Evolutionary conservation across 2,888 invertebrate species (phyloP), one percentile per base, ranked within the genome.

Genomic region (Cremastobaeus sp.): DNA sequence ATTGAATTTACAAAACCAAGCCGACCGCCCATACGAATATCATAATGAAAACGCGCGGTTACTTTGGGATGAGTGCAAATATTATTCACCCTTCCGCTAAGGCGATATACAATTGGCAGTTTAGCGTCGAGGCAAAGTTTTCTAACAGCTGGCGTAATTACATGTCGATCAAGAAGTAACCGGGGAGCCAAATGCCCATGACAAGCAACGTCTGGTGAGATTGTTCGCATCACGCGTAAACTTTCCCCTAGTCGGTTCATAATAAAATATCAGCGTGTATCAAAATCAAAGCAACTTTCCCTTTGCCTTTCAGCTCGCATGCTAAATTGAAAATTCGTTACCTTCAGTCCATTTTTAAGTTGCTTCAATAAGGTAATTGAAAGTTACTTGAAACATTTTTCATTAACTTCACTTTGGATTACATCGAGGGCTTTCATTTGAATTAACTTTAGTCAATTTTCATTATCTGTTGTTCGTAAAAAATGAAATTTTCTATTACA

Each of bases 111-210:
- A 60, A 78, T 78, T 77, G 73, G 69, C 74, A 75, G 76, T 77
- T 78, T 76, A 76, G 70, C 70, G 74, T 75, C 62, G 66, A 60
- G 64, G 69, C 65, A 20, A 76, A 78, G 73, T 78, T 78, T 74
- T 70, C 75, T 76, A 77, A 76, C 76, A 76, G 74, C 74, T 76
- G 74, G 75, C 77, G 78, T 77, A 78, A 79, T 79, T 79, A 76
- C 76, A 78, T 66, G 77, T 78, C 78, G 77, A 79, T 78, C 78
- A 77, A 79, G 48, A 66, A 73, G 75, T 77, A 75, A 77, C 78
- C 74, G 76, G 76, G 70, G 75, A 76, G 69, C 65, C 73, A 55
- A 77, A 73, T 73, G 70, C 54, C 71, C 70, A 70, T 66, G 66
- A 70, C 65, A 66, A 71, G 55, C 48, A 68, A 71, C 71, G 68